A percentile compares a stretch with the other conserved stretches of the same genome.
Evolutionary conservation across 2,888 invertebrate species (phyloP).

Genomic region (Sarcophaga carnaria): DNA sequence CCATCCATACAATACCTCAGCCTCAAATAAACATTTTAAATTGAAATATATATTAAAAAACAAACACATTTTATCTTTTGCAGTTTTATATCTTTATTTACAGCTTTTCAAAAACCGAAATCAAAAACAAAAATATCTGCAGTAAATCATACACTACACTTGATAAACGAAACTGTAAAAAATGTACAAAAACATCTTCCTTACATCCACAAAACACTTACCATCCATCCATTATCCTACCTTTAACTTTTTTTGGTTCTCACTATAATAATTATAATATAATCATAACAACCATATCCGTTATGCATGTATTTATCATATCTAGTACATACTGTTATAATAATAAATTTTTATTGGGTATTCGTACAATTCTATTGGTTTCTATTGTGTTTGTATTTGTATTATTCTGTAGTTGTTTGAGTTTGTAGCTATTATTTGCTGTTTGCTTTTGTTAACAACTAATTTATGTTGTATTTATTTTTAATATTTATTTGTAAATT

Average conservation of each 20-base stretch:
- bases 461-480: neutral
- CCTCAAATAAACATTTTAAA: slow-evolving; percentile 3
- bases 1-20: slow-evolving; percentile 22
- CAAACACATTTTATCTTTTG: neutral
- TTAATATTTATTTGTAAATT: slow-evolving; percentile 35
- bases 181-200: slow-evolving; percentile 37
- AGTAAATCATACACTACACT: slow-evolving; percentile 66
- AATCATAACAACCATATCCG: too few species aligned
- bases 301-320: too few species aligned
- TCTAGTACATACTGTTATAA: too few species aligned
- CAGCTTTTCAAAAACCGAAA: slow-evolving; percentile 43
- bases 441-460: slow-evolving; percentile 24
- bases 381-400: too few species aligned
- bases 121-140: slow-evolving; percentile 43
- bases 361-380: neutral
- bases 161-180: slow-evolving; percentile 39
- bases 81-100: slow-evolving; percentile 53
- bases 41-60: neutral
- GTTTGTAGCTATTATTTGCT: neutral
- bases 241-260: slow-evolving; percentile 66
- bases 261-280: slow-evolving; percentile 50
- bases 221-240: neutral
- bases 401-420: too few species aligned
- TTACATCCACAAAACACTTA: neutral
- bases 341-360: neutral